phyloP scores from a whole-genome alignment of 2,797 vertebrate genomes.

The Sarcophilus harrisii region DNA sequence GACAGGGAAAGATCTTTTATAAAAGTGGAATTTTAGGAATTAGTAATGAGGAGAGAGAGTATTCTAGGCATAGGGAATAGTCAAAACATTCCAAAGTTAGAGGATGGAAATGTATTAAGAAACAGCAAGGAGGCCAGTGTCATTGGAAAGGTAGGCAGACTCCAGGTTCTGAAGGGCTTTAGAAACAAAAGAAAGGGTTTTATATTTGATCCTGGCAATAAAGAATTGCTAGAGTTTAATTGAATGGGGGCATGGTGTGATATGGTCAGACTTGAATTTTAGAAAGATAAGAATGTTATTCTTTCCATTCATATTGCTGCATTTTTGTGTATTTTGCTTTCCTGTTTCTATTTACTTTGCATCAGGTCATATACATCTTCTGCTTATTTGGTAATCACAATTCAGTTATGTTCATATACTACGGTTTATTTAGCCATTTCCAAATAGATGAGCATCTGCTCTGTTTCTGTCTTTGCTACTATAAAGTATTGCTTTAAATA shows the following conservation, averaged over 20 bases:
- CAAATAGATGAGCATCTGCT: not conserved
- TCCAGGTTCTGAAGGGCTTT: not conserved
- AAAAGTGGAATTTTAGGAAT: not conserved
- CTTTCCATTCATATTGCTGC: not conserved
- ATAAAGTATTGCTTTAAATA: not conserved
- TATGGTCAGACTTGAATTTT: not conserved
- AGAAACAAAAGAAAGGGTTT: not conserved
- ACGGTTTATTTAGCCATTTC: not conserved
- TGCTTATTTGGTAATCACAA: not conserved
- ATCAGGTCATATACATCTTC: not conserved
- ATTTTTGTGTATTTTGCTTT: not conserved
- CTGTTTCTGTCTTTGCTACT: not conserved
- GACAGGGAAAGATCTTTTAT: not conserved
- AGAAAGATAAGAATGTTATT: not conserved
- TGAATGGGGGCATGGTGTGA: not conserved
- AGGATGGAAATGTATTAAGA: not conserved
- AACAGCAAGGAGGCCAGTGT: not conserved
- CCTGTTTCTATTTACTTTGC: not conserved
- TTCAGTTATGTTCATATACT: not conserved
- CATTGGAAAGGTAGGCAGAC: not conserved
- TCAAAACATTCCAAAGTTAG: not conserved
- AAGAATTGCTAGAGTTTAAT: not conserved
- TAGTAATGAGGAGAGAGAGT: not conserved
- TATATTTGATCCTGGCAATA: not conserved
- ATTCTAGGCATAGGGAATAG: not conserved